Conservation (phyloP, 2,888 invertebrate species). For the Drosophila mimica region DNA sequence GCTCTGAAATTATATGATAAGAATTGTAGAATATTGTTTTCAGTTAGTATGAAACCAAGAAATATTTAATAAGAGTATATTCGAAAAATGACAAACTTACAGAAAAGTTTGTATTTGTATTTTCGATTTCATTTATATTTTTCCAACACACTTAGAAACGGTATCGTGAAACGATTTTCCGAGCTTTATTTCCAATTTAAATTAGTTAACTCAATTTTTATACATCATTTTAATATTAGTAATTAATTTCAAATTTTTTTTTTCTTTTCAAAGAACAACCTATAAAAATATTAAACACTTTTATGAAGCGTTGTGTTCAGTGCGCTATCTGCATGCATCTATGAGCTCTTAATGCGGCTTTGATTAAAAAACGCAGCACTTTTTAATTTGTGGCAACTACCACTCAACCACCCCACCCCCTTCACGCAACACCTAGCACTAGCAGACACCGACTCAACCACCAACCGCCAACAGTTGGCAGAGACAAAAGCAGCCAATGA, state of each 20-base stretch:
- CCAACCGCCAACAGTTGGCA: slow-evolving; percentile 15
- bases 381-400: slow-evolving; percentile 77
- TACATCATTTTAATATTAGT: background rate
- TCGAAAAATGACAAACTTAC: background rate
- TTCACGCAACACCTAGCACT: slow-evolving; percentile 45
- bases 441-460: background rate
- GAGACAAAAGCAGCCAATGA: slow-evolving; percentile 69
- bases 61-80: background rate
- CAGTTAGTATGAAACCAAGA: background rate
- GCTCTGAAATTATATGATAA: too few species aligned
- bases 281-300: background rate
- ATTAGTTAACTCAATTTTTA: background rate
- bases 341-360: slow-evolving; percentile 72
- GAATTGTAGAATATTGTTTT: background rate
- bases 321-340: slow-evolving; percentile 24
- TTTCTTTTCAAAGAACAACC: background rate
- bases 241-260: background rate
- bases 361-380: slow-evolving; percentile 78
- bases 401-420: slow-evolving; percentile 8
- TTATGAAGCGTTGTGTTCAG: slow-evolving; percentile 33
- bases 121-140: background rate
- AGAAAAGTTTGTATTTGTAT: background rate
- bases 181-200: background rate
- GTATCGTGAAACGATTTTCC: background rate
- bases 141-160: background rate